Evolutionary conservation across 2,888 invertebrate genomes (phyloP), one percentile per base, ranked within the genome.

Genomic region (Eupithecia inturbata): DNA sequence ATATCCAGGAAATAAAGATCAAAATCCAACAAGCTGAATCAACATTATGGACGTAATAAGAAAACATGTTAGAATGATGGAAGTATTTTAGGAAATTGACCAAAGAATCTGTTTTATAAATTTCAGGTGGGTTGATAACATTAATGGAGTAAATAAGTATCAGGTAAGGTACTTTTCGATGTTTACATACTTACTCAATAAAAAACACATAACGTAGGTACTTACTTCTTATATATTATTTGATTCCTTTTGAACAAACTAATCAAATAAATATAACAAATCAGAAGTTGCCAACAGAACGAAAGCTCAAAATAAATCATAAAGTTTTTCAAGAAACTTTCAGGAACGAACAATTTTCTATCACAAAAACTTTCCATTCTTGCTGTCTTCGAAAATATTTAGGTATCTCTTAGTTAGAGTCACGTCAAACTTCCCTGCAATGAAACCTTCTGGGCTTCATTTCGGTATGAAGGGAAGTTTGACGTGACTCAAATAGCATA

Each of bases 31-130:
- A 74, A 83, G 85, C 83, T 85, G 88, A 89, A 90, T 88, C 89
- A 89, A 89, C 87, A 90, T 91, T 90, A 89, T 88, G 85, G 86
- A 86, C 84, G 89, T 88, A 88, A 88, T 89, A 91, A 86, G 89
- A 89, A 91, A 92, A 89, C 88, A 91, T 89, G 88, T 90, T 90
- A 88, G 84, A 77, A 84, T 78, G 85, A 88, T 85, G 85, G 89
- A 89, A 91, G 84, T 86, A 87, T 88, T 91, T 89, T 87, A 87
- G 87, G 88, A 89, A 89, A 91, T 90, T 89, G 89, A 87, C 83
- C 85, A 83, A 82, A 84, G 81, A 83, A 84, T 85, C 81, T 82
- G 82, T 81, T 79, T 79, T 79, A 84, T 81, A 80, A 82, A 80
- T 69, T 74, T 73, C 67, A 74, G 72, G 80, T 78, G 41, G 39